Evolutionary conservation across 1,140 invertebrate species (phyloP), one percentile per base, ranked within the genome.

Genomic region (Zaprionus nigranus): DNA sequence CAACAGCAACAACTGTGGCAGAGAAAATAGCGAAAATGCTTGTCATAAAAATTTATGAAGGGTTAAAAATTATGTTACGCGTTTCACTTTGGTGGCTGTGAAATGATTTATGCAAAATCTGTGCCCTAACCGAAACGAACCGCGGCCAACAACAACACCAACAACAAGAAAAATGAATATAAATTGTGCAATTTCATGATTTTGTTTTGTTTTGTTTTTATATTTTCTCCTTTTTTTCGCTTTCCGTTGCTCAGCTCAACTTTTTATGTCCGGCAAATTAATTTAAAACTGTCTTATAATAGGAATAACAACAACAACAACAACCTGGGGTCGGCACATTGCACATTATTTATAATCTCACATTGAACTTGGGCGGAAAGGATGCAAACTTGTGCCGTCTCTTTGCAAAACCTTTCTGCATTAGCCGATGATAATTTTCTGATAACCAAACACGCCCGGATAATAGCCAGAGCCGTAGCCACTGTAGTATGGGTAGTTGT

Each of bases 81-180:
- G 81, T 90, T 90, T 87, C 83, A 78, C 83, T 87, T 84, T 67
- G 84, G 78, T 84, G 77, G 83, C 84, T 78, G 78, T 58, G 81
- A 90, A 87, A 87, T 87, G 84, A 87, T 87, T 87, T 87, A 87
- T 87, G 84, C 85, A 90, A 87, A 87, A 87, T 87, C 84, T 87
- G 84, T 90, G 85, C 77, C 63, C 76, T 59, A 62, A 77, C 75
- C 63, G 30, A 38, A 65, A 34, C 51, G 34, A 62, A 46, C 38
- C 64, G 34, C 43, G 34, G 56, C 56, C 60, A 43, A 57, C 49
- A 67, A 74, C 63, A 60, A 64, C 65, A 20, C 0, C 20, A 78
- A 43, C 5, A 43, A 11, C 0, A 46, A 20, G n/a, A 69, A 84
- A 87, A 84, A 87, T 87, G 81, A 87, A 87, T 90, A 87, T 90